phyloP scores from a whole-genome alignment of 92 coral and sea anemone species.

The Nematostella vectensis region DNA sequence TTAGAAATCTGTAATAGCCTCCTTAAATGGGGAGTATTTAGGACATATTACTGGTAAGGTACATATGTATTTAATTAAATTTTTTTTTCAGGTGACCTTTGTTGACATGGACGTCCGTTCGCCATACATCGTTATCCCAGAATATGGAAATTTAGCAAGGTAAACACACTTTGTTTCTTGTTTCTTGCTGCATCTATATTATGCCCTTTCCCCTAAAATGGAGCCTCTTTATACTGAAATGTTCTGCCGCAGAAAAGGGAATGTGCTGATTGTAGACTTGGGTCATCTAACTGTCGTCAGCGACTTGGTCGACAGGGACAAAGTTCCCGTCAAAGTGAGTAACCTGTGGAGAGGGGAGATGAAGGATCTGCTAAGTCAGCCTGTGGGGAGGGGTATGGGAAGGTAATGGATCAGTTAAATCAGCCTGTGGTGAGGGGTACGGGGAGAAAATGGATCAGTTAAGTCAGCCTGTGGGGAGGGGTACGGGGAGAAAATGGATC shows the following conservation, averaged over 20 bases:
- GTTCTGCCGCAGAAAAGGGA: conserved; percentile 51
- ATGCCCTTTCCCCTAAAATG: background rate
- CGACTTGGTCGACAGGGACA: conserved; percentile 52
- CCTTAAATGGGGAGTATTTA: no score
- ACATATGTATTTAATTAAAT: no score
- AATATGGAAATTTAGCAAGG: conserved; percentile 86
- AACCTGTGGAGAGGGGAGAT: conserved; percentile 27
- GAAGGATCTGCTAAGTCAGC: no score
- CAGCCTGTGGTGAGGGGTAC: no score
- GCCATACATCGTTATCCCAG: conserved; percentile 91
- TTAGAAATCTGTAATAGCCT: no score
- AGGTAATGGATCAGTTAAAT: no score
- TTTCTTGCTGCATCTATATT: no score
- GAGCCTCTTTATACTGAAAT: background rate
- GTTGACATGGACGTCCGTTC: conserved; percentile 85
- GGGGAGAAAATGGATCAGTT: no score
- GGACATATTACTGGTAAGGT: no score
- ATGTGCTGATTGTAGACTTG: conserved; percentile 75
- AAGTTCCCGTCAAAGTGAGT: conserved; percentile 7
- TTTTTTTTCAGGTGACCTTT: conserved; percentile 53
- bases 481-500: no score
- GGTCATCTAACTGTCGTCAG: conserved; percentile 83
- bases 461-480: no score
- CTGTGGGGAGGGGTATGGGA: no score
- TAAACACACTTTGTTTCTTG: conserved; percentile 3